Conservation (phyloP, 1,140 invertebrate genomes). For the Magallana angulata region DNA sequence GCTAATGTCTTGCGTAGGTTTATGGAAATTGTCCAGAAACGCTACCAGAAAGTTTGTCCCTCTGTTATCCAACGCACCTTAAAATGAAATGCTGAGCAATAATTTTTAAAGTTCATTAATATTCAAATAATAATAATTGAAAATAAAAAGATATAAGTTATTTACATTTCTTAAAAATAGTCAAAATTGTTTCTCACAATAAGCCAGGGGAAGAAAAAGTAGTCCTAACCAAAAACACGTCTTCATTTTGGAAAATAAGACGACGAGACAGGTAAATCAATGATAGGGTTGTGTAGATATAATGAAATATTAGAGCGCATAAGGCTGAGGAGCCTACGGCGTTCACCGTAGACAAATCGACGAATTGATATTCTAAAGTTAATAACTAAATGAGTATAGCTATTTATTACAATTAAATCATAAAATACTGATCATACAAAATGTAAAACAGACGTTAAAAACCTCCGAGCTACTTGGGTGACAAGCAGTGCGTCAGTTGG, state of each 20-base stretch:
- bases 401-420: no score
- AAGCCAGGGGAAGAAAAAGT: neutral
- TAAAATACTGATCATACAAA: no score
- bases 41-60: slow-evolving; percentile 44
- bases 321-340: no score
- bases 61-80: slow-evolving; percentile 41
- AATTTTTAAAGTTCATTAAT: neutral
- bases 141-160: neutral
- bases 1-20: neutral
- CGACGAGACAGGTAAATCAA: neutral
- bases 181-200: neutral
- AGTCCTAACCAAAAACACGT: neutral
- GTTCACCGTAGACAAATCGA: neutral
- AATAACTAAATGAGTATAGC: no score
- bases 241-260: neutral
- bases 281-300: no score
- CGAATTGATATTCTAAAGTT: no score
- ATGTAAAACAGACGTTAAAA: no score
- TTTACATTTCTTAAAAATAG: no score
- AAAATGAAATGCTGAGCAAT: neutral
- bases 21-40: slow-evolving; percentile 40
- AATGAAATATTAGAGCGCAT: no score
- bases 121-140: neutral
- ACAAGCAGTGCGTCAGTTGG: no score
- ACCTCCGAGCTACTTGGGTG: no score